Percentiles rank a stretch among this genome's conserved stretches.
phyloP scores from a whole-genome alignment of 2,797 vertebrate species.

The Neomorphus geoffroyi region DNA sequence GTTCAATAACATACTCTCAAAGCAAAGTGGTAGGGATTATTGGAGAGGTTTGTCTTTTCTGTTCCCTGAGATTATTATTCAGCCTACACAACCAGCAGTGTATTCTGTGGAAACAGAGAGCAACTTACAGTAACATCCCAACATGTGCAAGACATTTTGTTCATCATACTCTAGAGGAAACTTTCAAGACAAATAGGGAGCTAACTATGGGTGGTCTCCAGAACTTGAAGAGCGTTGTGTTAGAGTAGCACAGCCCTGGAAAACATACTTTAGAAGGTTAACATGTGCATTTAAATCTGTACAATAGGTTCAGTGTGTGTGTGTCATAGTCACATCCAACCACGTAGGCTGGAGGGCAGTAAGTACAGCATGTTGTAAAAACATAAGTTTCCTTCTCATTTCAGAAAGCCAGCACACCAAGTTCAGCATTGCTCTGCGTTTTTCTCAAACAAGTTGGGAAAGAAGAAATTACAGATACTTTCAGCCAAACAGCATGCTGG shows the following conservation, averaged over 20 bases:
- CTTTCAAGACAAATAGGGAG: slow-evolving; percentile 52
- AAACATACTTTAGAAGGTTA: slow-evolving; percentile 39
- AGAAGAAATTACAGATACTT: not conserved
- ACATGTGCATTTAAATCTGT: not conserved
- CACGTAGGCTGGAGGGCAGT: not conserved
- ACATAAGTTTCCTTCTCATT: not conserved
- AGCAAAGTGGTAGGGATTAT: not conserved
- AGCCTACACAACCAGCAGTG: slow-evolving; percentile 40
- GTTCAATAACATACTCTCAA: slow-evolving; percentile 15
- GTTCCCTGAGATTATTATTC: slow-evolving; percentile 20
- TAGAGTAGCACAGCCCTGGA: slow-evolving; percentile 35
- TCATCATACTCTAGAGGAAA: slow-evolving; percentile 40
- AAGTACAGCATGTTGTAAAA: not conserved
- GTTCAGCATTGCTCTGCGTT: not conserved
- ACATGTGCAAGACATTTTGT: slow-evolving; percentile 67
- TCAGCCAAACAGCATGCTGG: not conserved
- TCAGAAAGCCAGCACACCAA: not conserved
- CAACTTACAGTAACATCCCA: slow-evolving; percentile 34
- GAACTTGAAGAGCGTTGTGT: slow-evolving; percentile 49
- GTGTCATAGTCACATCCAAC: not conserved
- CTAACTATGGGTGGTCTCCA: slow-evolving; percentile 66
- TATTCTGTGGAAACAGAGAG: slow-evolving; percentile 28
- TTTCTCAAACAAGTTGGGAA: not conserved
- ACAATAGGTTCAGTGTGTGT: not conserved
- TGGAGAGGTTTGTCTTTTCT: slow-evolving; percentile 28